phyloP scores from a whole-genome alignment of 2,113 vertebrate species.

The Bettongia penicillata region DNA sequence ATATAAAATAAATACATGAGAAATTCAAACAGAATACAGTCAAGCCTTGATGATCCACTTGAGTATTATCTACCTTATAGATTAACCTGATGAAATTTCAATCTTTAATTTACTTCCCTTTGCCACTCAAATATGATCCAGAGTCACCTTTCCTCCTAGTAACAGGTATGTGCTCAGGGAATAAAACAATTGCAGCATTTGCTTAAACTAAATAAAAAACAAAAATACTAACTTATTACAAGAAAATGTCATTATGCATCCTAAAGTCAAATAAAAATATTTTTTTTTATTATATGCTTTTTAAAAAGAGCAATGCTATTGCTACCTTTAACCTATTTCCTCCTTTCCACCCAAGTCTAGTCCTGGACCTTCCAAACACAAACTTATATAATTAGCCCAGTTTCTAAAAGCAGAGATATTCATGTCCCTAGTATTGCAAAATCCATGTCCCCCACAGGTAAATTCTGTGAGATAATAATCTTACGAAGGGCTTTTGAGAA shows the following conservation, averaged over 20 bases:
- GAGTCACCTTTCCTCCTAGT: not conserved
- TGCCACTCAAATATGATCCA: accelerated
- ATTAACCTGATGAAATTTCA: not conserved
- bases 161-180: not conserved
- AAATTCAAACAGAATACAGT: not conserved
- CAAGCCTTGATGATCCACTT: not conserved
- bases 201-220: not conserved
- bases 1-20: not conserved
- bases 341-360: not conserved
- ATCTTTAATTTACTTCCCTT: not conserved
- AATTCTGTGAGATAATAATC: not conserved
- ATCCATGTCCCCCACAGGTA: not conserved
- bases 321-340: accelerated
- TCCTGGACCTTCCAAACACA: not conserved
- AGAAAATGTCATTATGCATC: accelerated
- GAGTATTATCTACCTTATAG: not conserved
- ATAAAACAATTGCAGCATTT: not conserved
- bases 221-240: accelerated
- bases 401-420: not conserved
- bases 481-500: not conserved
- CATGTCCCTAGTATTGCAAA: too few species aligned
- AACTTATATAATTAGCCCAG: not conserved
- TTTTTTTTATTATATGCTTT: accelerated
- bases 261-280: accelerated
- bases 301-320: accelerated